Evolutionary conservation across 2,888 invertebrate genomes (phyloP).

Genomic region (Sesia apiformis): DNA sequence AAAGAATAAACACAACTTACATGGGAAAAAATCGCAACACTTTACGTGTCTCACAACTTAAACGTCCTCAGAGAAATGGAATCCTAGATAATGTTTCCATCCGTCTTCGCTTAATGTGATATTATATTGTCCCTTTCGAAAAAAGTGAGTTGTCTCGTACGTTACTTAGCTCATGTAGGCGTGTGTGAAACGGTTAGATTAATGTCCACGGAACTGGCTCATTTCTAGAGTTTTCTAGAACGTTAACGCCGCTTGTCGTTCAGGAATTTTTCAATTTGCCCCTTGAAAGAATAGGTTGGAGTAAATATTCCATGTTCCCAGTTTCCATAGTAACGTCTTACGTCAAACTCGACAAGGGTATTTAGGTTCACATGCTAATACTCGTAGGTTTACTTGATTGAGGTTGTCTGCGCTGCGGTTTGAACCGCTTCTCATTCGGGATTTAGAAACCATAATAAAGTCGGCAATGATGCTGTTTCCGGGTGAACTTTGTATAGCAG

Average conservation of each 20-base stretch:
- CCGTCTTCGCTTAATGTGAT: conserved; percentile 48
- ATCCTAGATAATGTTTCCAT: conserved; percentile 56
- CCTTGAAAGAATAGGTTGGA: conserved; percentile 29
- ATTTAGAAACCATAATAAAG: too few relatives aligned
- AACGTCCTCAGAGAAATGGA: conserved; percentile 52
- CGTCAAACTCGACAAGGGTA: background rate
- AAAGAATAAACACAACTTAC: conserved; percentile 58
- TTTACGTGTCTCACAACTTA: conserved; percentile 62
- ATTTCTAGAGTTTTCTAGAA: conserved; percentile 30
- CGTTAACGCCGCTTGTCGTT: conserved; percentile 23
- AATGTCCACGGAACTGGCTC: conserved; percentile 20
- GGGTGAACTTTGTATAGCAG: too few relatives aligned
- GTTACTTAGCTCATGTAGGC: conserved; percentile 23
- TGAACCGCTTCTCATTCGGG: too few relatives aligned
- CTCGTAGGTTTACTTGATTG: too few relatives aligned
- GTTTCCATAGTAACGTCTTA: background rate
- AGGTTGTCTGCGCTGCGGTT: too few relatives aligned
- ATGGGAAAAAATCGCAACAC: conserved; percentile 60
- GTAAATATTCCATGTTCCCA: background rate
- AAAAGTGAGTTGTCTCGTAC: conserved; percentile 19
- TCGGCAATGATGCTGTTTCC: too few relatives aligned
- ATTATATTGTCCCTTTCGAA: conserved; percentile 37
- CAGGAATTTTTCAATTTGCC: conserved; percentile 50
- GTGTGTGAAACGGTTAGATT: conserved; percentile 27
- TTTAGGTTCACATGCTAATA: background rate